phyloP scores from a whole-genome alignment of 2,888 invertebrate species.

The Athalia rosae region DNA sequence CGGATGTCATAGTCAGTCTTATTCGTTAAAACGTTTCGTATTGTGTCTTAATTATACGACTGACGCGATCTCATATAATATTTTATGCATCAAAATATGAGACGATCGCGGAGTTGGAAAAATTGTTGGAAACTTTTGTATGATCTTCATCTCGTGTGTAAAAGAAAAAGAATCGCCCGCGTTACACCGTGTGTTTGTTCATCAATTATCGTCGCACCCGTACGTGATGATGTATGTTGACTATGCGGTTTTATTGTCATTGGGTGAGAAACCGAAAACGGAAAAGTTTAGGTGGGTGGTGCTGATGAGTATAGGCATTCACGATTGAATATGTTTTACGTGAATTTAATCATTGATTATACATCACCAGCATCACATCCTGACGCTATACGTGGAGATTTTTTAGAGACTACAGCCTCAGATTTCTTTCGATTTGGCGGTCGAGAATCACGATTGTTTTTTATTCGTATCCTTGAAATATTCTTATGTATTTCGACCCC shows the following conservation, averaged over 20 bases:
- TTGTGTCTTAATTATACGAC: slow-evolving; percentile 19
- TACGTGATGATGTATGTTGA: not conserved
- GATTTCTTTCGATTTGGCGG: no score
- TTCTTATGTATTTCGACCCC: no score
- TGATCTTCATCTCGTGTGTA: no score
- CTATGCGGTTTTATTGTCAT: not conserved
- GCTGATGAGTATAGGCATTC: not conserved
- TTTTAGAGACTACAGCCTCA: no score
- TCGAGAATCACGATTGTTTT: no score
- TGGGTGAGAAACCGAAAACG: not conserved
- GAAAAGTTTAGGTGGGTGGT: slow-evolving; percentile 13
- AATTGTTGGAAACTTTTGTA: no score
- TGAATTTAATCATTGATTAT: not conserved
- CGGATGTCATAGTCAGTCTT: not conserved
- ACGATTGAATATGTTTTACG: not conserved
- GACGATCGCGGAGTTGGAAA: not conserved
- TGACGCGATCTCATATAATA: slow-evolving; percentile 10
- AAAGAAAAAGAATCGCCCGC: no score
- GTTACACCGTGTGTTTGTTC: no score
- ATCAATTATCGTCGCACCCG: no score
- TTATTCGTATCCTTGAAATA: no score
- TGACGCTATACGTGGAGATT: no score
- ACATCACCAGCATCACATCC: not conserved
- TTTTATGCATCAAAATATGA: not conserved
- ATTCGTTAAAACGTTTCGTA: not conserved